Conservation (phyloP, 1,140 invertebrate species). For the Sogatella furcifera region DNA sequence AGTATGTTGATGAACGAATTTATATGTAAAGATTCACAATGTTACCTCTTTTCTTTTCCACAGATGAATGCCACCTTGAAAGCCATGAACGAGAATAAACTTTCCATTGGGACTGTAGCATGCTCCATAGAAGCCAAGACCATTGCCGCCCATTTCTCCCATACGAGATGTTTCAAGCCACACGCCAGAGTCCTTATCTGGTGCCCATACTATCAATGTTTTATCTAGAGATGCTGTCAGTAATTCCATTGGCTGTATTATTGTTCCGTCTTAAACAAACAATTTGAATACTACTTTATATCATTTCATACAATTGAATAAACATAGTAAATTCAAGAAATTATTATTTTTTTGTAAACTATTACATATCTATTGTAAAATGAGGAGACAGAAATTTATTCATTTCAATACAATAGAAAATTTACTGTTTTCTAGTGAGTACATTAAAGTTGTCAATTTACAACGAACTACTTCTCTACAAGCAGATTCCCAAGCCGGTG, state of each 20-base stretch:
- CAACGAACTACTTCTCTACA: no score
- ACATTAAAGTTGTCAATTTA: no score
- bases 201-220: slow-evolving; percentile 84
- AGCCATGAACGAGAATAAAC: slow-evolving; percentile 73
- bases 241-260: slow-evolving; percentile 13
- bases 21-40: neutral
- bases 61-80: slow-evolving; percentile 88
- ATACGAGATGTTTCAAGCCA: slow-evolving; percentile 76
- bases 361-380: no score
- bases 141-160: slow-evolving; percentile 88
- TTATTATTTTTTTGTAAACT: no score
- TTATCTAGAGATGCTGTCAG: slow-evolving; percentile 90
- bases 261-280: neutral
- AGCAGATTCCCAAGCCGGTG: no score
- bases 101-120: slow-evolving; percentile 60
- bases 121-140: slow-evolving; percentile 83
- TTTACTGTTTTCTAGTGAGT: no score
- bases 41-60: slow-evolving; percentile 55
- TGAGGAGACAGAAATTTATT: no score
- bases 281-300: neutral
- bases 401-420: no score
- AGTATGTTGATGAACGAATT: no score
- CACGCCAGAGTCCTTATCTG: slow-evolving; percentile 40
- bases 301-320: no score
- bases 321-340: no score